Evolutionary conservation across 2,797 vertebrate genomes (phyloP).

Genomic region (Acanthurus tractus): DNA sequence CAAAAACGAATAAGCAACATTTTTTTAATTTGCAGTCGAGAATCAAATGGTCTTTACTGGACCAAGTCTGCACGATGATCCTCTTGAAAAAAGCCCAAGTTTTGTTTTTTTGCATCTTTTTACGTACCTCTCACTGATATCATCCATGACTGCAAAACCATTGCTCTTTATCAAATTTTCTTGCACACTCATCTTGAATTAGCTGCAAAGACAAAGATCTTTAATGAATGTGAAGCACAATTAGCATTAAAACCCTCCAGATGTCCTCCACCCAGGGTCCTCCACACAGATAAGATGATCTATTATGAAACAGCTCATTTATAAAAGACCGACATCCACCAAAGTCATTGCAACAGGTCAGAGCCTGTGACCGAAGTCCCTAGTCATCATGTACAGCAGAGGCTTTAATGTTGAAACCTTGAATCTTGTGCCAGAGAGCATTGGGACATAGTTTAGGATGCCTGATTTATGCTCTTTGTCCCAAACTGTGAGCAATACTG

Average conservation of each 20-base stretch:
- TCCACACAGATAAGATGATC: constrained; percentile 16
- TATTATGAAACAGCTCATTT: constrained; percentile 56
- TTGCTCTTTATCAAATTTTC: constrained; percentile 37
- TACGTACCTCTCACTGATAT: constrained; percentile 70
- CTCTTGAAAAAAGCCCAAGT: not conserved
- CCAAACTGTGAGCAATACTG: constrained; percentile 12
- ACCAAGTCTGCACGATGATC: not conserved
- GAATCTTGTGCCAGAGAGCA: constrained; percentile 39
- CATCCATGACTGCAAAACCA: constrained; percentile 45
- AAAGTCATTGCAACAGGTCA: constrained; percentile 63
- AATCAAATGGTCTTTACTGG: not conserved
- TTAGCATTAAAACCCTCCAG: constrained; percentile 7
- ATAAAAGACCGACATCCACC: constrained; percentile 50
- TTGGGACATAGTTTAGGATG: constrained; percentile 32
- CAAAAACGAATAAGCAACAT: not conserved
- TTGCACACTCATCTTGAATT: constrained; percentile 67
- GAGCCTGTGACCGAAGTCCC: constrained; percentile 16
- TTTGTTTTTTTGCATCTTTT: not conserved
- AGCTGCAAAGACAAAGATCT: constrained; percentile 49
- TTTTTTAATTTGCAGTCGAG: not conserved
- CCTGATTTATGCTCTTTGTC: constrained; percentile 18
- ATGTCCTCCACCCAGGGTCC: not conserved
- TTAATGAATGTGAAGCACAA: not conserved
- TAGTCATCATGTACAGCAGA: constrained; percentile 11
- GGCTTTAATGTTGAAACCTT: constrained; percentile 61